Percentiles rank a stretch among this genome's conserved stretches.
Conservation (phyloP, 2,888 invertebrate species). For the Pardosa pseudoannulata region DNA sequence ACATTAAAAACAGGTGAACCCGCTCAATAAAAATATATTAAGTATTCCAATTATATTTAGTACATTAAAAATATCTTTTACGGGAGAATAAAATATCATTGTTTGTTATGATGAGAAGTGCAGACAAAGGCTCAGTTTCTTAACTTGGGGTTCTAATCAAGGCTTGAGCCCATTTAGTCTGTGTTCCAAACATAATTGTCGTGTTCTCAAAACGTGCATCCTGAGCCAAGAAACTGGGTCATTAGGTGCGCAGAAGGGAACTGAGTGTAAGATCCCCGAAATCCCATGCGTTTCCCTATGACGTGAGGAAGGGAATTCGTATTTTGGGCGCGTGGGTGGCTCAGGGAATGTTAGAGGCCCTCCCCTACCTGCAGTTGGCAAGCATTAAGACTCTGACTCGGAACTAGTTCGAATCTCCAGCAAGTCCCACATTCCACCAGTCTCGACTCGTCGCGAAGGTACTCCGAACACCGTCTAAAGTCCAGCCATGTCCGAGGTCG, state of each 20-base stretch:
- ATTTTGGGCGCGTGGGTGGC: slow-evolving; percentile 70
- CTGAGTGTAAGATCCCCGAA: slow-evolving; percentile 29
- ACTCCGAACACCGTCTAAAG: slow-evolving; percentile 8
- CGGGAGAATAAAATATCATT: too few relatives aligned
- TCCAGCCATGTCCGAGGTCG: slow-evolving; percentile 58
- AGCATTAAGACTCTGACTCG: slow-evolving; percentile 53
- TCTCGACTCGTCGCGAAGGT: slow-evolving; percentile 46
- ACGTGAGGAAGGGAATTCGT: slow-evolving; percentile 41
- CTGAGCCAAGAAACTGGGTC: background rate
- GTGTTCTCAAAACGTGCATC: background rate
- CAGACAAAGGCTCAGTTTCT: too few relatives aligned
- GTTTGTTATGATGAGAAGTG: too few relatives aligned
- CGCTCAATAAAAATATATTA: too few relatives aligned
- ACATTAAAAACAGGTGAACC: too few relatives aligned
- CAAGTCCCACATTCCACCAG: slow-evolving; percentile 55
- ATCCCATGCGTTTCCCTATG: slow-evolving; percentile 18
- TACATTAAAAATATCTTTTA: too few relatives aligned
- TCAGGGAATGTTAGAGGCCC: slow-evolving; percentile 58
- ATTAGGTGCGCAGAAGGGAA: slow-evolving; percentile 9
- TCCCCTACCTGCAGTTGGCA: slow-evolving; percentile 65
- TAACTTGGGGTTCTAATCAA: too few relatives aligned
- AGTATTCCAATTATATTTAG: too few relatives aligned
- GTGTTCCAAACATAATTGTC: background rate
- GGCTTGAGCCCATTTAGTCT: background rate
- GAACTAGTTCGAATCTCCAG: slow-evolving; percentile 41